Base-by-base conservation (phyloP, 2,113 vertebrate genomes). In the Vicugna pacos region DNA sequence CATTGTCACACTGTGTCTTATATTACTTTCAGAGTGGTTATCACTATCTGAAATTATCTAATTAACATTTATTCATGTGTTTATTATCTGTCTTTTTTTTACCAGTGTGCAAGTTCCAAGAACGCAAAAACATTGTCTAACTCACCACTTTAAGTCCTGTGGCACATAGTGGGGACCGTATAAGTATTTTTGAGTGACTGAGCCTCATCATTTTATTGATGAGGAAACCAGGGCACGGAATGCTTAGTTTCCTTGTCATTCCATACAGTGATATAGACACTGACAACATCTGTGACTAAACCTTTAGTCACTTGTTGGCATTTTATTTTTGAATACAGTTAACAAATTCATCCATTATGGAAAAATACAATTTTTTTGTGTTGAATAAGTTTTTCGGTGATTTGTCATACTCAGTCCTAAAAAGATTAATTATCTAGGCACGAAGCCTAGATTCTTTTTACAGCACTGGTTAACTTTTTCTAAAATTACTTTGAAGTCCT, bases 251-350 rank as follows among this genome's bases (percentile, higher is more conserved):
- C 60, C 13, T 73, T 70, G 1, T 82, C 38, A n/a, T 52, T 32
- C 16, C 14, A 17, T 9, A 60, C 7, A 38, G 50, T 72, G 35
- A 88, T 28, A 58, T 2, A 73, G 14, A 52, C 15, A 22, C 9
- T 38, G 13, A 52, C 69, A 91, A 65, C 12, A 72, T 11, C 35
- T 76, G 3, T 32, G 75, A 93, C 60, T 76, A 46, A 80, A 85
- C 16, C 70, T 87, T 76, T 24, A 65, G 52, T 72, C 7, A 4
- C 38, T 13, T 84, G 1, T 54, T 48, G 30, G 11, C 32, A 69
- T 95, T 95, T 96, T 72, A 62, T 42, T 83, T 95, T 92, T 96
- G 7, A 46, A 76, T 52, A 20, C 3, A n/a, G 26, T 82, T 86
- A 89, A 24, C 5, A 94, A 82, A 82, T 32, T 52, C 3, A 73